phyloP scores from a whole-genome alignment of 1,140 invertebrate species.

The Lordiphosa stackelbergi region DNA sequence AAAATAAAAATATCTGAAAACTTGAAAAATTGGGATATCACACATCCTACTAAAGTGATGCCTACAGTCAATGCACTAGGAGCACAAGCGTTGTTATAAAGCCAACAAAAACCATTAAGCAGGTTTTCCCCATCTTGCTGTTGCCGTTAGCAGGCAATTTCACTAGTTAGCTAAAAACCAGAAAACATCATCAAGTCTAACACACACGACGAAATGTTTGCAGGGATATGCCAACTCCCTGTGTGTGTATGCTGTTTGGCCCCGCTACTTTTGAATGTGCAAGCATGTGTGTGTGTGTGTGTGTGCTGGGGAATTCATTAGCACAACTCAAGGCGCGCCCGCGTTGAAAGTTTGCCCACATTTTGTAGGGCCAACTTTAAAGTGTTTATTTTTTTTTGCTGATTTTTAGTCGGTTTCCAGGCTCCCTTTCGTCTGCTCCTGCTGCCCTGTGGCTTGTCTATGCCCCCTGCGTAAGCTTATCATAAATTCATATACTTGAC shows the following conservation, averaged over 20 bases:
- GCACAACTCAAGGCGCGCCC: slow-evolving; percentile 44
- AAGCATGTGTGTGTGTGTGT: slow-evolving; percentile 26
- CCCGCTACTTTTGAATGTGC: not conserved
- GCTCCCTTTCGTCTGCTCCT: not conserved
- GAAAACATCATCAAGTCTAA: too few species aligned
- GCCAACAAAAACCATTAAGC: too few species aligned
- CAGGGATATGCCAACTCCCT: not conserved
- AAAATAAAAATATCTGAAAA: too few species aligned
- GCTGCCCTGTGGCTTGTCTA: slow-evolving; percentile 6
- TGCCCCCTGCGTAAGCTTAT: slow-evolving; percentile 65
- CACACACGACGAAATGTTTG: too few species aligned
- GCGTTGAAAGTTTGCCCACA: slow-evolving; percentile 57
- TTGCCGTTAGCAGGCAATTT: too few species aligned
- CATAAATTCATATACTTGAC: slow-evolving; percentile 63
- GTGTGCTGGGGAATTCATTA: slow-evolving; percentile 69
- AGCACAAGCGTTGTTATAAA: too few species aligned
- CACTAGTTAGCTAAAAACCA: too few species aligned
- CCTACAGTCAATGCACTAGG: too few species aligned
- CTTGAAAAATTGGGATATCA: too few species aligned
- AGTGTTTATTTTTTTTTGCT: slow-evolving; percentile 37
- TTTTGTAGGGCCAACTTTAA: slow-evolving; percentile 54
- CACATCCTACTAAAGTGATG: too few species aligned
- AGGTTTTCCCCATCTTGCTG: too few species aligned
- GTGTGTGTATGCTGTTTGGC: not conserved
- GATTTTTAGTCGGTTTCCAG: too few species aligned